Conservation (phyloP, 2,113 vertebrate species). For the Pterocles burchelli region DNA sequence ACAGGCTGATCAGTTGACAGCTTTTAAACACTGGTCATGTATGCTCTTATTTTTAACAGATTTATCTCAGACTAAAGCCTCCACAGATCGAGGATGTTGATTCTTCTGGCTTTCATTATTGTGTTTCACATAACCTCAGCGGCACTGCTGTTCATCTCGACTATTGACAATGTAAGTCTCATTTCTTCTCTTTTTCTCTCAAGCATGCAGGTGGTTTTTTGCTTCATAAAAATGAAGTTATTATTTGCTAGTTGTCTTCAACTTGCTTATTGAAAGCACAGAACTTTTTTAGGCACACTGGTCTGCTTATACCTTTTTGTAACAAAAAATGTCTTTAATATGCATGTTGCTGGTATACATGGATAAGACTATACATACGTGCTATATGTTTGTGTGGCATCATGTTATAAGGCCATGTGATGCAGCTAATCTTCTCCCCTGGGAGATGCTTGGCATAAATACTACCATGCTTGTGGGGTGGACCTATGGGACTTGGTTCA, state of each 20-base stretch:
- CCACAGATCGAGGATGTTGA: conserved; percentile 74
- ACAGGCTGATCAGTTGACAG: neutral
- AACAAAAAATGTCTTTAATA: neutral
- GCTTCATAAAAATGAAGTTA: neutral
- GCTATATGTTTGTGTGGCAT: neutral
- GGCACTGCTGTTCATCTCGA: conserved; percentile 77
- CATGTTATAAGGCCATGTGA: neutral
- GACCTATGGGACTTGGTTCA: neutral
- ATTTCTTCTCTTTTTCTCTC: neutral
- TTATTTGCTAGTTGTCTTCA: neutral
- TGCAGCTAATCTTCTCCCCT: neutral
- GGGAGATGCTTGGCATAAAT: neutral
- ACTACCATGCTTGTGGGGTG: neutral
- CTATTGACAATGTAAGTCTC: conserved; percentile 80
- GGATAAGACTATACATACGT: neutral
- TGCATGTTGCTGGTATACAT: neutral
- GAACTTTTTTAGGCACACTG: neutral
- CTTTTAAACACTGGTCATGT: neutral
- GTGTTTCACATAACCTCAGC: conserved; percentile 80
- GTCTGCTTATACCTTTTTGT: neutral
- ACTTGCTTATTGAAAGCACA: neutral
- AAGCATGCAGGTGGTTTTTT: neutral
- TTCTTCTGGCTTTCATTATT: conserved; percentile 81
- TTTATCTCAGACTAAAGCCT: neutral
- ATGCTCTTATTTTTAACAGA: conserved; percentile 7